These are phyloP conservation scores for Trididemnum nubilum DNA, from an alignment of 23 tunicate genomes.

Conservation along the genomic window DNA sequence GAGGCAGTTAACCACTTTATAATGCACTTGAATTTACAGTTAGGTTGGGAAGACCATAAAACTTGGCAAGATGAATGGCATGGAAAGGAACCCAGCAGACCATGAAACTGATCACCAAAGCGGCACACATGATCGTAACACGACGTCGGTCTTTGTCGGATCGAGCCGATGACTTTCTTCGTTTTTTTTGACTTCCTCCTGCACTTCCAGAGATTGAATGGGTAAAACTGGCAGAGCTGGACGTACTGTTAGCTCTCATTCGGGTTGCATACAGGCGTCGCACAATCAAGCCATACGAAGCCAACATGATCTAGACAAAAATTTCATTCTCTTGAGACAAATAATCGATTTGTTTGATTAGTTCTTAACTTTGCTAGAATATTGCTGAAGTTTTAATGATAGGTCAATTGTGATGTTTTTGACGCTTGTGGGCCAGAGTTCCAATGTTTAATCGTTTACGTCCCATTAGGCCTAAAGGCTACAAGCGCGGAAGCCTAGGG, in stretches of 20 bases:
- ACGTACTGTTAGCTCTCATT: background rate
- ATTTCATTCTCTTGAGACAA: background rate
- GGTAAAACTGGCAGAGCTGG: no score
- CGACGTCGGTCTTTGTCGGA: constrained; percentile 57
- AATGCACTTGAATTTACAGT: background rate
- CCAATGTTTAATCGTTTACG: no score
- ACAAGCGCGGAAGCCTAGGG: no score
- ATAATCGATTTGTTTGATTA: no score
- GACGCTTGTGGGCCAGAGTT: no score
- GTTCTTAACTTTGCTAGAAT: no score
- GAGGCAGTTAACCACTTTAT: no score
- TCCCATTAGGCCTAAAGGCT: no score
- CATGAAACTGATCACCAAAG: constrained; percentile 45
- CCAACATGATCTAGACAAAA: constrained; percentile 40
- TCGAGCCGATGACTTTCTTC: constrained; percentile 10
- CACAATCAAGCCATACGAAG: constrained; percentile 55
- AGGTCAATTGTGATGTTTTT: no score
- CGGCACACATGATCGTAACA: constrained; percentile 81
- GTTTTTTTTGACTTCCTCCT: background rate
- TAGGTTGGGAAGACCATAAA: background rate
- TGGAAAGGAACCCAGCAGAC: constrained; percentile 77
- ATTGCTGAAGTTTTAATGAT: no score
- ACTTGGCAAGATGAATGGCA: constrained; percentile 57
- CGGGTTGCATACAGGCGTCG: background rate
- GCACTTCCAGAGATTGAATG: background rate